These are phyloP conservation scores for Diadophis punctatus DNA, from an alignment of 2,113 vertebrate genomes.

Conservation along the genomic window DNA sequence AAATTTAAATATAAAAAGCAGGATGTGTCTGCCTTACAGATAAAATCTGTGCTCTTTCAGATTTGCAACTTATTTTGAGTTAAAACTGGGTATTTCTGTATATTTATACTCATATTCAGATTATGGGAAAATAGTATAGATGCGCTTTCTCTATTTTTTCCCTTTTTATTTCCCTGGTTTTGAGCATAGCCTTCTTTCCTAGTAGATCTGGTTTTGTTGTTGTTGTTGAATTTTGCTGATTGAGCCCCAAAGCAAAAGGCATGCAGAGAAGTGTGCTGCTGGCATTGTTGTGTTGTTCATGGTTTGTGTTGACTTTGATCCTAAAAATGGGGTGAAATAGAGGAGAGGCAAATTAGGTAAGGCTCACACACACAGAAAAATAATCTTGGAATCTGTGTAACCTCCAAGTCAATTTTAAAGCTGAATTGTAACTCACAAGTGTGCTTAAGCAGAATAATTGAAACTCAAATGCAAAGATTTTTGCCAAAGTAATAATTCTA, in stretches of 20 bases:
- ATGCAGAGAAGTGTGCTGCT: not conserved
- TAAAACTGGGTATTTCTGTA: not conserved
- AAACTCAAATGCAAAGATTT: not conserved
- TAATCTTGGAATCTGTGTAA: not conserved
- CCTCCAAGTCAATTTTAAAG: not conserved
- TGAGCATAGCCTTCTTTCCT: not conserved
- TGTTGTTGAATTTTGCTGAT: not conserved
- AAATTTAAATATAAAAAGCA: not conserved
- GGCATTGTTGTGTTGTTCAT: not conserved
- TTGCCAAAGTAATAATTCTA: not conserved
- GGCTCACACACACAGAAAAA: not conserved
- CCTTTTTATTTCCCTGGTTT: not conserved
- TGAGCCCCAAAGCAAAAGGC: not conserved
- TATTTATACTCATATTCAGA: not conserved
- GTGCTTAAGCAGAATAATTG: not conserved
- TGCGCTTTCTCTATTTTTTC: not conserved
- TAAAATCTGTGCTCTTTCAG: not conserved
- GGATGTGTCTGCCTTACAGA: not conserved
- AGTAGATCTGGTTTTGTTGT: not conserved
- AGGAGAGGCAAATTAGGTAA: not conserved
- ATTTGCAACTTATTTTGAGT: not conserved
- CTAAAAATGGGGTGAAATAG: not conserved
- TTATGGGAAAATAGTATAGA: not conserved
- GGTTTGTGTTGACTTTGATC: not conserved
- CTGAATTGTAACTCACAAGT: not conserved